A percentile compares a stretch with the other conserved stretches of the same genome.
Evolutionary conservation across 2,888 invertebrate species (phyloP).

Genomic region (Hydrotaea cyrtoneurina): DNA sequence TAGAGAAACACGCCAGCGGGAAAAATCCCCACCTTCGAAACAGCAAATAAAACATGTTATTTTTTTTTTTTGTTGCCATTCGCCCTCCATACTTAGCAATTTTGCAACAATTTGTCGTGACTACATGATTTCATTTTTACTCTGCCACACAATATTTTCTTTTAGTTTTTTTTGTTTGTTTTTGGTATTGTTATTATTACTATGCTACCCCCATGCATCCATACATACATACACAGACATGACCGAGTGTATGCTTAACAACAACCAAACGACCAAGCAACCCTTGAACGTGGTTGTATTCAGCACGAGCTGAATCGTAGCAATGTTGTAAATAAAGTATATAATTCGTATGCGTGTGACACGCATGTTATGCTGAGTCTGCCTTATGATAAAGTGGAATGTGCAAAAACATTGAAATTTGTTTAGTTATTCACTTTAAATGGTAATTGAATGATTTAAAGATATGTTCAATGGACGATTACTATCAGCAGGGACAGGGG

Average conservation of each 20-base stretch:
- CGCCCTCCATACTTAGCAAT: constrained; percentile 38
- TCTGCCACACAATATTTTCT: constrained; percentile 37
- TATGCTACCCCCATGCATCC: constrained; percentile 45
- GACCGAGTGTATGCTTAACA: constrained; percentile 20
- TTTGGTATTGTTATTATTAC: not conserved
- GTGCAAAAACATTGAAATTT: constrained; percentile 32
- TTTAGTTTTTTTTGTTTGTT: constrained; percentile 8
- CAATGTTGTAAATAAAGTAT: constrained; percentile 30
- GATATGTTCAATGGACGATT: not conserved
- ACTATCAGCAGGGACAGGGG: no score
- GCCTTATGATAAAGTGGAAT: constrained; percentile 38
- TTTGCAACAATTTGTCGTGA: constrained; percentile 64
- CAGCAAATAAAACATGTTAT: constrained; percentile 33
- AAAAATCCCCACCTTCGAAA: constrained; percentile 17
- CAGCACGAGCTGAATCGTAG: not conserved
- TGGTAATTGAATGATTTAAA: constrained; percentile 43
- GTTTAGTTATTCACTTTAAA: constrained; percentile 26
- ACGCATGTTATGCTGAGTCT: constrained; percentile 50
- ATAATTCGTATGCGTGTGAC: constrained; percentile 63
- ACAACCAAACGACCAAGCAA: not conserved
- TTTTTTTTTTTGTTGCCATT: not conserved
- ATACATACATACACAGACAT: not conserved
- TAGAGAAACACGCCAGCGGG: not conserved
- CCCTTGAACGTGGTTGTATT: constrained; percentile 10
- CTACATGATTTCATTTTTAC: constrained; percentile 56